A percentile compares a stretch with the other conserved stretches of the same genome.
Evolutionary conservation across 1,140 invertebrate genomes (phyloP).

Genomic region (Conopomorpha cramerella): DNA sequence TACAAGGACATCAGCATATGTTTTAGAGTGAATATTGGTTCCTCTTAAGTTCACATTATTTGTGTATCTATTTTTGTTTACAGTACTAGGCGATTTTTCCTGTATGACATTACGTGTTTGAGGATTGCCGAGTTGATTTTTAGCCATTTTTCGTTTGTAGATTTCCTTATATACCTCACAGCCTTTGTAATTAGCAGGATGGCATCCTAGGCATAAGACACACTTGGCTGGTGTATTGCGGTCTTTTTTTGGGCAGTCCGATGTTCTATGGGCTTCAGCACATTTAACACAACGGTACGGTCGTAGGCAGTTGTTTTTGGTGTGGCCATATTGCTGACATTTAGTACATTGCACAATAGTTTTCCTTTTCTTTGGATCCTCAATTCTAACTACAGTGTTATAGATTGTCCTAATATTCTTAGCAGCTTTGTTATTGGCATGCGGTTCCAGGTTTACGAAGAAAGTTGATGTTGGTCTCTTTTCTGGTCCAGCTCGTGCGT

Average conservation of each 20-base stretch:
- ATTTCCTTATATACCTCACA: slow-evolving; percentile 4
- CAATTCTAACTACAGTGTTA: slow-evolving; percentile 12
- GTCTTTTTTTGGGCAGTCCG: slow-evolving; percentile 1
- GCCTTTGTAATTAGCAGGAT: slow-evolving; percentile 5
- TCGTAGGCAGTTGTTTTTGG: background rate
- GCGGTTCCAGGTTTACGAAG: slow-evolving; percentile 19
- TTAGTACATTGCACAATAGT: slow-evolving; percentile 19
- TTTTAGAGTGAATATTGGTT: too few relatives aligned
- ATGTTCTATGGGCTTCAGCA: slow-evolving; percentile 1
- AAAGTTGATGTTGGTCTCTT: slow-evolving; percentile 1
- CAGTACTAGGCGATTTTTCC: slow-evolving; percentile 1
- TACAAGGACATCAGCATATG: too few relatives aligned
- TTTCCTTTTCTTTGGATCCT: slow-evolving; percentile 11
- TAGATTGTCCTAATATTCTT: slow-evolving; percentile 8
- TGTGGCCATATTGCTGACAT: slow-evolving; percentile 22
- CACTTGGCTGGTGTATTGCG: slow-evolving; percentile 4
- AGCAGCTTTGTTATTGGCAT: slow-evolving; percentile 24
- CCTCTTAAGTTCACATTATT: too few relatives aligned
- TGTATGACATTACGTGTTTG: too few relatives aligned
- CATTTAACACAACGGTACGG: slow-evolving; percentile 3
- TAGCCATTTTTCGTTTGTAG: background rate
- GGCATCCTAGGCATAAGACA: slow-evolving; percentile 1
- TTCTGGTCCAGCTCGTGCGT: slow-evolving; percentile 1
- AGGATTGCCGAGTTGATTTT: too few relatives aligned
- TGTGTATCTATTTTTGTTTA: background rate